phyloP scores from a whole-genome alignment of 2,797 vertebrate genomes.

The Diplodus puntazzo region DNA sequence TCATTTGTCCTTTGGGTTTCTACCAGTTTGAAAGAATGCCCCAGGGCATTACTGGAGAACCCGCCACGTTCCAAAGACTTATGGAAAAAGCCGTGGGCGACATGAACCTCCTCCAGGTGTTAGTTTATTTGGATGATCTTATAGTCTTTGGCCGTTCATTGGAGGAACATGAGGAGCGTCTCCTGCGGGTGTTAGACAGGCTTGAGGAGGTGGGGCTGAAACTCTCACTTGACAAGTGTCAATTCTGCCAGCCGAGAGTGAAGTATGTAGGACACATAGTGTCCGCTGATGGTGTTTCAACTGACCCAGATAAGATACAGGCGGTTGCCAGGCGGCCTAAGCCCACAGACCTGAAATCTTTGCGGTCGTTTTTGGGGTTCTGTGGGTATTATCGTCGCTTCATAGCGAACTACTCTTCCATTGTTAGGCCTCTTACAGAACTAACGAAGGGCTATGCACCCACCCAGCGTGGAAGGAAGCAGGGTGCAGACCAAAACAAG shows the following conservation, averaged over 20 bases:
- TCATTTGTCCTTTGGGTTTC: too few relatives aligned
- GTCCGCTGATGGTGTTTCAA: background rate
- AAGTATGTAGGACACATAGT: background rate
- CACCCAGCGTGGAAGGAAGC: background rate
- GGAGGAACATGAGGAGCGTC: background rate
- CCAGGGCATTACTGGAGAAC: background rate
- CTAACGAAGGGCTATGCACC: background rate
- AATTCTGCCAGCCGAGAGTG: background rate
- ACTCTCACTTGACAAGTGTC: slow-evolving; percentile 5
- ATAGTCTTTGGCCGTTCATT: background rate
- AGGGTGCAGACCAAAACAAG: background rate
- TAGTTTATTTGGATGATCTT: background rate
- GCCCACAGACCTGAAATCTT: background rate
- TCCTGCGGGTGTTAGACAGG: background rate
- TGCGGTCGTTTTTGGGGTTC: background rate
- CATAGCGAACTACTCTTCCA: background rate
- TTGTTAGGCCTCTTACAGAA: background rate
- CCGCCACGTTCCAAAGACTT: background rate
- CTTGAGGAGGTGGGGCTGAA: background rate
- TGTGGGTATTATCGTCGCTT: background rate
- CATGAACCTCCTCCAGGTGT: background rate
- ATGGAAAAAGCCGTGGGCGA: too few relatives aligned
- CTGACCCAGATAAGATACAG: background rate
- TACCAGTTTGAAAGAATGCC: too few relatives aligned
- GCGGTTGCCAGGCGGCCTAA: too few relatives aligned